A percentile compares a stretch with the other conserved stretches of the same genome.
Evolutionary conservation across 1,140 invertebrate genomes (phyloP).

Genomic region (Thalassaphorura encarpata): DNA sequence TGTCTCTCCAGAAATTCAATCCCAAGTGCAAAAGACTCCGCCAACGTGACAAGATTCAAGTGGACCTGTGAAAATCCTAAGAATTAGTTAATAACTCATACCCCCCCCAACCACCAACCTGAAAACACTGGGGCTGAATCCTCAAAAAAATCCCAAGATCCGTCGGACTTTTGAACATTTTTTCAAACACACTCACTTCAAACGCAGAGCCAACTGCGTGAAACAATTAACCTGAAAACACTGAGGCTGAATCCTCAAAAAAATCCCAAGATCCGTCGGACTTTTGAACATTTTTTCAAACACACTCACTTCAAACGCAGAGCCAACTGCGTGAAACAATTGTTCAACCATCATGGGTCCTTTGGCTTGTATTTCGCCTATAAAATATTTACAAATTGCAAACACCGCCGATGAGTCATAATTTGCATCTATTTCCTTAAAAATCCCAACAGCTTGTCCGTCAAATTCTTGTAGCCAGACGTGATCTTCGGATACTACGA

Average conservation of each 20-base stretch:
- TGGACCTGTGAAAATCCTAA: slow-evolving; percentile 56
- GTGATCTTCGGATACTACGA: slow-evolving; percentile 37
- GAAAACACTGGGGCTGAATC: slow-evolving; percentile 46
- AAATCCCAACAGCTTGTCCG: slow-evolving; percentile 47
- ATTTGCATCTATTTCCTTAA: slow-evolving; percentile 3
- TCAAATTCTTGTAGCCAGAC: slow-evolving; percentile 54
- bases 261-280: slow-evolving; percentile 70
- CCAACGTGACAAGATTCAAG: slow-evolving; percentile 64
- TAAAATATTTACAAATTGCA: slow-evolving; percentile 64
- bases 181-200: slow-evolving; percentile 50
- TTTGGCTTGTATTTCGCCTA: slow-evolving; percentile 61
- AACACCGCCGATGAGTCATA: slow-evolving; percentile 50
- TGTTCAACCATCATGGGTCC: slow-evolving; percentile 73
- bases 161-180: slow-evolving; percentile 73
- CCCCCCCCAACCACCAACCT: slow-evolving; percentile 7
- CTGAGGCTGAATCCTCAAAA: slow-evolving; percentile 62
- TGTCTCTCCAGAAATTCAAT: neutral
- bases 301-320: slow-evolving; percentile 41
- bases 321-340: slow-evolving; percentile 63
- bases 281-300: slow-evolving; percentile 69
- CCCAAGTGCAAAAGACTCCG: slow-evolving; percentile 14
- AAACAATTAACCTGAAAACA: slow-evolving; percentile 26
- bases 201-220: no score
- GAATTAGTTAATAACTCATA: slow-evolving; percentile 39
- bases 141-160: slow-evolving; percentile 79